Evolutionary conservation across 2,797 vertebrate species (phyloP).

Genomic region (Petrocephalus sullivani): DNA sequence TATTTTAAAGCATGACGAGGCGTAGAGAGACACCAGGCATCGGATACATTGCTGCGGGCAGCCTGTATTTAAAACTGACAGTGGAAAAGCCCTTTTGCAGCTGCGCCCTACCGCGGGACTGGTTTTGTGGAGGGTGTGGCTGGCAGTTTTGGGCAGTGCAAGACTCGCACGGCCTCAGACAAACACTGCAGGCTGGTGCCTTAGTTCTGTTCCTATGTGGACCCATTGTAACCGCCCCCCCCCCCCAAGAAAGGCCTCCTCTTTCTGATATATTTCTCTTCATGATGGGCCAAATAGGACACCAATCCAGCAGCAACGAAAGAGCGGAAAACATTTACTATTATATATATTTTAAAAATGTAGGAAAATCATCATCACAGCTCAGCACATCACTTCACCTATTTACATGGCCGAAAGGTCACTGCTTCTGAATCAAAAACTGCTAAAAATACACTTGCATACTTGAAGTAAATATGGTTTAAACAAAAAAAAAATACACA

Average conservation of each 20-base stretch:
- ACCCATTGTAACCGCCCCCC: neutral
- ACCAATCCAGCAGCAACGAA: neutral
- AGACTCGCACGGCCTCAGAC: too few relatives aligned
- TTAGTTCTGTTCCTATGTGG: neutral
- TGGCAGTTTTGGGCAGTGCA: neutral
- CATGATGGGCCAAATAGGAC: neutral
- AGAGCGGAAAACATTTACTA: neutral
- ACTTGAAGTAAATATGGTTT: neutral
- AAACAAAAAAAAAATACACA: neutral
- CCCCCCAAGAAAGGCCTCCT: neutral
- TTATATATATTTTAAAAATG: neutral
- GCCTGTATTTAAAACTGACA: neutral
- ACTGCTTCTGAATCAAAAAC: neutral
- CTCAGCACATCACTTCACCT: neutral
- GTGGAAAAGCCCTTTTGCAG: neutral
- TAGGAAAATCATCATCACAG: neutral
- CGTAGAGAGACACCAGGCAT: neutral
- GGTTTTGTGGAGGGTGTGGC: neutral
- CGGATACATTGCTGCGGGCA: neutral
- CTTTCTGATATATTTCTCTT: neutral
- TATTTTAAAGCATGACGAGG: neutral
- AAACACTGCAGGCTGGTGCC: neutral
- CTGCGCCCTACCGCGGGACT: neutral
- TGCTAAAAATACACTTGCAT: neutral
- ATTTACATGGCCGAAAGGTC: neutral